Evolutionary conservation across 2,797 vertebrate genomes (phyloP).

Genomic region (Brachyalestes nurse): DNA sequence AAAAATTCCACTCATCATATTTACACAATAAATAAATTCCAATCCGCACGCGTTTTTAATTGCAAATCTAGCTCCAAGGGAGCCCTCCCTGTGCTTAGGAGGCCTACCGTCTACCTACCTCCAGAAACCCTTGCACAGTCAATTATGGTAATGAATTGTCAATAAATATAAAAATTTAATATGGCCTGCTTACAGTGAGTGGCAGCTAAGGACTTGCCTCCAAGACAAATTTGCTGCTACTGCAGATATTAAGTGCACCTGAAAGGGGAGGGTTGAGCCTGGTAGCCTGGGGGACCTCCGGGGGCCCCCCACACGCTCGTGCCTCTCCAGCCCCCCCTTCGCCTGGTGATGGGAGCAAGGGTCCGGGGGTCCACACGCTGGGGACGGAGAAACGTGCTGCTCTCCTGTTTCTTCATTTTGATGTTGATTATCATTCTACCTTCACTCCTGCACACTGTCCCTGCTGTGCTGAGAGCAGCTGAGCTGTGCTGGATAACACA

Average conservation of each 20-base stretch:
- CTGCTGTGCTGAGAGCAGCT: slow-evolving; percentile 50
- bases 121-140: slow-evolving; percentile 89
- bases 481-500: slow-evolving; percentile 35
- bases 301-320: slow-evolving; percentile 57
- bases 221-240: slow-evolving; percentile 94
- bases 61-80: slow-evolving; percentile 90
- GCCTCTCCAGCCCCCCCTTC: slow-evolving; percentile 51
- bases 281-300: slow-evolving; percentile 68
- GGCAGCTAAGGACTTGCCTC: slow-evolving; percentile 95
- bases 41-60: slow-evolving; percentile 88
- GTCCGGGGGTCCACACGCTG: slow-evolving; percentile 55
- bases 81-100: slow-evolving; percentile 86
- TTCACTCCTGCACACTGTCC: slow-evolving; percentile 45
- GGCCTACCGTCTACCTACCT: slow-evolving; percentile 81
- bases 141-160: slow-evolving; percentile 99
- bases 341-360: slow-evolving; percentile 40
- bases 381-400: slow-evolving; percentile 56
- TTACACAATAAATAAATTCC: slow-evolving; percentile 91
- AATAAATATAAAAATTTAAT: slow-evolving; percentile 99
- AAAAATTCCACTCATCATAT: slow-evolving; percentile 88
- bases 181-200: slow-evolving; percentile 91
- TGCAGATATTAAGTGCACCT: slow-evolving; percentile 92
- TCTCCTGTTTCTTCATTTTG: slow-evolving; percentile 54
- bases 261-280: slow-evolving; percentile 75
- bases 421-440: slow-evolving; percentile 65